Base-by-base conservation (phyloP, 1,140 invertebrate genomes). In the Oryzaephilus surinamensis region DNA sequence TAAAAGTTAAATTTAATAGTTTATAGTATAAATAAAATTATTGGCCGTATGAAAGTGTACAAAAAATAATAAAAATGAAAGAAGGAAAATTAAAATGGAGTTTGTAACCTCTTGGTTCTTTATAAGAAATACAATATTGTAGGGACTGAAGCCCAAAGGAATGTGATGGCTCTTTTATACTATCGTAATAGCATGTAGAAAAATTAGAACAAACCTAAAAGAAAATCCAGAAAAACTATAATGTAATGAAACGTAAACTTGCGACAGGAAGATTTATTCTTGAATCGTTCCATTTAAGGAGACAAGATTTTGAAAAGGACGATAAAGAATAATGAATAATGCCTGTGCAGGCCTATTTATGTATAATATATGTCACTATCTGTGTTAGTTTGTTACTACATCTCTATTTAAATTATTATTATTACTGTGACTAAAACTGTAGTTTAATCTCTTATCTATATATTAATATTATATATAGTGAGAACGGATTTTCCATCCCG, bases 401-500 rank as follows among this genome's bases (percentile, higher is more conserved):
- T 54, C 46, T 53, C 41, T 55, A 52, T 51, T 47, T 41, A 46
- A 43, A 41, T 41, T 45, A 50, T 48, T 52, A 49, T 3, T n/a
- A n/a, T 24, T 3, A 50, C 51, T 56, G 50, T 49, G 49, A 55
- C 46, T 56, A 55, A 54, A 32, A 50, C 40, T n/a, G 54, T 59
- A 57, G 56, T 49, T n/a, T 52, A 52, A 50, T 42, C 23, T 20
- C 55, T 55, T 45, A 57, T 57, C 54, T 55, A 49, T n/a, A 6
- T 24, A 24, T n/a, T 24, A 6, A 45, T 50, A 50, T 54, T 50
- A 45, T 50, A 50, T 64, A 74, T 74, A 75, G 70, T 74, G 67
- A 74, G 68, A 70, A 67, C 69, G 71, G 71, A 63, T 63, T 71
- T 73, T 71, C 71, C 69, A 71, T 71, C 63, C 71, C 69, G 71